A percentile compares a stretch with the other conserved stretches of the same genome.
Conservation (phyloP, 2,797 vertebrate genomes). For the Halcyon chelicuti region DNA sequence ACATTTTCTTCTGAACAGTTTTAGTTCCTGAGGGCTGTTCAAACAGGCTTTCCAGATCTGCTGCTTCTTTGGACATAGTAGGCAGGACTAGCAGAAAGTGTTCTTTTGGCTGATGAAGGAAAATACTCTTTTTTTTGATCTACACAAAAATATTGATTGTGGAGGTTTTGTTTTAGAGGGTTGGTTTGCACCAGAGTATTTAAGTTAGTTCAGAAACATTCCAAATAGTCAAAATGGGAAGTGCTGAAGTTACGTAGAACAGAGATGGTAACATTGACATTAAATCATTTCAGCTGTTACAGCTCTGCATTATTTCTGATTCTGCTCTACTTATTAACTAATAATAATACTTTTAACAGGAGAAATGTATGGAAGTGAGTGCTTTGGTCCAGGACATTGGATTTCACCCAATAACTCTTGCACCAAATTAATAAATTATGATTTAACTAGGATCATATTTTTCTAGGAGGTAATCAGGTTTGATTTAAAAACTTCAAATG, state of each 20-base stretch:
- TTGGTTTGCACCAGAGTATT: not conserved
- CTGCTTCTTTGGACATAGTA: not conserved
- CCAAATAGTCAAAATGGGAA: not conserved
- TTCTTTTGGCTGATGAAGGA: not conserved
- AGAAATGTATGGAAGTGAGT: constrained; percentile 10
- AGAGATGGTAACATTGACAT: not conserved
- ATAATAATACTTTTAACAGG: constrained; percentile 41
- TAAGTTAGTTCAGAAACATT: not conserved
- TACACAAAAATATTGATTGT: not conserved
- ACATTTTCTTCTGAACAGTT: not conserved
- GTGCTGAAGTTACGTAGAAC: not conserved
- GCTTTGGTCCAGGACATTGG: constrained; percentile 48
- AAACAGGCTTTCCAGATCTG: not conserved
- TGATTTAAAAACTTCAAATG: constrained; percentile 70
- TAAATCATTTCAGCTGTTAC: not conserved
- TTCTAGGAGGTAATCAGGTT: constrained; percentile 55
- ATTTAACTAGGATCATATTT: constrained; percentile 51
- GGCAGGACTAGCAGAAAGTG: not conserved
- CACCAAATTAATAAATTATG: constrained; percentile 56
- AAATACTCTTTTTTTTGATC: not conserved
- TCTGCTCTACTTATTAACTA: constrained; percentile 38
- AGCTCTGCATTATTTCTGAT: constrained; percentile 20
- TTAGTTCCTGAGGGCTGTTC: not conserved
- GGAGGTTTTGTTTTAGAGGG: not conserved
- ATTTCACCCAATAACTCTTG: constrained; percentile 53